Evolutionary conservation across 2,113 vertebrate genomes (phyloP).

Genomic region (Manacus vitellinus): DNA sequence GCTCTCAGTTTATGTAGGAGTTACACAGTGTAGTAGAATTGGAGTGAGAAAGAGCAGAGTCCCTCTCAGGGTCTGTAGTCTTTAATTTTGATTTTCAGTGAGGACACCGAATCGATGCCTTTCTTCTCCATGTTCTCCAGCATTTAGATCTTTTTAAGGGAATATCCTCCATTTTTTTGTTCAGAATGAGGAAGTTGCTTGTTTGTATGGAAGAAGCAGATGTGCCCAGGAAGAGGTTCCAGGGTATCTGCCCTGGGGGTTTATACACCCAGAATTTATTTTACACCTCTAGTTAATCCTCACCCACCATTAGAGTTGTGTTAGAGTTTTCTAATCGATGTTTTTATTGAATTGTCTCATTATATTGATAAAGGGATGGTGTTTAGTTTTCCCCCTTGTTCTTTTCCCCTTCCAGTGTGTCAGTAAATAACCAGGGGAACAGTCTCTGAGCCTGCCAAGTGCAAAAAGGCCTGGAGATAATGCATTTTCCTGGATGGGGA

Average conservation of each 20-base stretch:
- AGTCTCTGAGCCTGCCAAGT: background rate
- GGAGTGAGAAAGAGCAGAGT: background rate
- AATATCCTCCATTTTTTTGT: background rate
- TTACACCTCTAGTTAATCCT: background rate
- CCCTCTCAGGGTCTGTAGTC: background rate
- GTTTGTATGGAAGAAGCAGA: background rate
- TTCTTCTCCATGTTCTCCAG: background rate
- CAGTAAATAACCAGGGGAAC: background rate
- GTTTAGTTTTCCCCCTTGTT: background rate
- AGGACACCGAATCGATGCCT: background rate
- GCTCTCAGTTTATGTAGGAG: background rate
- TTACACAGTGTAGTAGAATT: fast-evolving
- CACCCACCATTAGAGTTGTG: background rate
- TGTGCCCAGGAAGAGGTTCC: background rate
- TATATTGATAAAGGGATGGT: background rate
- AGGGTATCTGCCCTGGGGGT: background rate
- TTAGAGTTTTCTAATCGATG: background rate
- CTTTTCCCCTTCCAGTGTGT: background rate
- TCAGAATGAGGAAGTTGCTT: background rate
- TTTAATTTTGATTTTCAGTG: background rate
- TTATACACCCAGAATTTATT: background rate
- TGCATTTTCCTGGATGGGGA: background rate
- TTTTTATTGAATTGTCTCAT: background rate
- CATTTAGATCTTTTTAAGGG: background rate
- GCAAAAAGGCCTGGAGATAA: background rate